A percentile compares a stretch with the other conserved stretches of the same genome.
phyloP scores from a whole-genome alignment of 1,140 invertebrate species.

The Sycophila sp. region DNA sequence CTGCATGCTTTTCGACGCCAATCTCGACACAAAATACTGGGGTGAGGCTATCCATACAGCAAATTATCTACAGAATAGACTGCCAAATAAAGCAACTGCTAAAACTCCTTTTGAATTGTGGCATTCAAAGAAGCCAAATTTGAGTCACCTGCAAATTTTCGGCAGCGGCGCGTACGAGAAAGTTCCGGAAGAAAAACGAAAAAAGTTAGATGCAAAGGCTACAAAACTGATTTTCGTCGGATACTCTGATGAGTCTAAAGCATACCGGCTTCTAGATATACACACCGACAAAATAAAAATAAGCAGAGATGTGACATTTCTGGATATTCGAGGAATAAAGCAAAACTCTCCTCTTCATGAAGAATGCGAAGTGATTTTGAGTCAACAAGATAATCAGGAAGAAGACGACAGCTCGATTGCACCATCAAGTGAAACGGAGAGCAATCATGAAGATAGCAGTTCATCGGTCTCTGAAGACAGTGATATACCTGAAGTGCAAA shows the following conservation, averaged over 20 bases:
- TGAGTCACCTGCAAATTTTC: slow-evolving; percentile 41
- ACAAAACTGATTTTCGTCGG: slow-evolving; percentile 33
- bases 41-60: slow-evolving; percentile 60
- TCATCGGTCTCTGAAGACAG: too few species aligned
- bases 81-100: slow-evolving; percentile 9
- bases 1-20: slow-evolving; percentile 49
- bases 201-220: slow-evolving; percentile 47
- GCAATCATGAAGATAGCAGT: too few species aligned
- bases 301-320: too few species aligned
- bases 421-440: too few species aligned
- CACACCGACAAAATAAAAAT: too few species aligned
- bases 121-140: slow-evolving; percentile 37
- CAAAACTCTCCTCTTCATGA: too few species aligned
- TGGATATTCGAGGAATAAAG: too few species aligned
- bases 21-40: slow-evolving; percentile 55
- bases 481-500: too few species aligned
- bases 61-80: slow-evolving; percentile 55
- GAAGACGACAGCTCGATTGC: too few species aligned
- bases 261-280: too few species aligned
- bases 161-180: slow-evolving; percentile 32
- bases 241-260: slow-evolving; percentile 22
- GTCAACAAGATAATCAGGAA: too few species aligned
- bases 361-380: too few species aligned
- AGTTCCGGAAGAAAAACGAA: slow-evolving; percentile 46
- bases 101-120: slow-evolving; percentile 44